Evolutionary conservation across 1,140 invertebrate species (phyloP), one percentile per base, ranked within the genome.

Genomic region (Batillaria attramentaria): DNA sequence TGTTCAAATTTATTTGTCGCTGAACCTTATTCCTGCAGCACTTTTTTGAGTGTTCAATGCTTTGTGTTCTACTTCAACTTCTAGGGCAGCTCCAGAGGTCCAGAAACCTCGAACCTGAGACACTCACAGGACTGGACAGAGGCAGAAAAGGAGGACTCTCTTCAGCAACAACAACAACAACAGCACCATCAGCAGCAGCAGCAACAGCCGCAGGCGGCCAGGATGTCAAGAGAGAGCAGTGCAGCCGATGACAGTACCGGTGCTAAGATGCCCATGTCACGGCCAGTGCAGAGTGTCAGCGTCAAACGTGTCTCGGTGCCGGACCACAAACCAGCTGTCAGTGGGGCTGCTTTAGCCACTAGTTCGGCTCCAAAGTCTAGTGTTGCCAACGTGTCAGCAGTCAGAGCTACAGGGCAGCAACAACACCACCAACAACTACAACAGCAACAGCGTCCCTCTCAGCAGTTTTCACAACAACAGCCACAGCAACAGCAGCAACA

Each of bases 111-210:
- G 4, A 37, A 37, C 39, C 13, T 57, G 20, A 41, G 57, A 42
- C 73, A 39, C 28, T 75, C 73, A 8, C 73, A 75, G 24, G 73
- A 75, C 33, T 75, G 73, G 73, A 46, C 79, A 75, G 66, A 76
- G 80, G 28, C 78, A 80, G 57, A 75, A 42, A 79, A 80, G 60
- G 72, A 83, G 28, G 39, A 79, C 31, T 54, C 80, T 37, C 72
- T 70, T 8, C 42, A 75, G 28, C 76, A 77, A 35, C 72, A 80
- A 13, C 77, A 81, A 18, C 65, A 75, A 18, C 79, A 81, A 43
- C 35, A 43, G n/a, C 20, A 74, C 8, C 35, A 57, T 20, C 78
- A 82, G 20, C 73, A 74, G n/a, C 77, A 77, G 39, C 68, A 70
- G 42, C 41, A 39, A 28, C 68, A 70, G 35, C 68, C 43, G 39